These are phyloP conservation scores for Halictus rubicundus DNA, from an alignment of 1,140 invertebrate species.

Conservation along the genomic window DNA sequence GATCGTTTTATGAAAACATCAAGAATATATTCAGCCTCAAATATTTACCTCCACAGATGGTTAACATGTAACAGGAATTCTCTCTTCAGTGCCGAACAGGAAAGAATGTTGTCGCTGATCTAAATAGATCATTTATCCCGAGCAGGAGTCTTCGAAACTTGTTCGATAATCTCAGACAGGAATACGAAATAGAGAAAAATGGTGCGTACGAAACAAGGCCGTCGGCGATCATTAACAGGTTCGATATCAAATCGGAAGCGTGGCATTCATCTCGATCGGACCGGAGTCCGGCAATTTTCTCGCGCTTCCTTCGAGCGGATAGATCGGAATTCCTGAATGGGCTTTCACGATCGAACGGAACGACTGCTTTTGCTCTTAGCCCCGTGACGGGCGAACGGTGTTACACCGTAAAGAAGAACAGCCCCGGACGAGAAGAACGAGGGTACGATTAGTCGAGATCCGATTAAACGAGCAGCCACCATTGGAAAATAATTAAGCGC, in stretches of 20 bases:
- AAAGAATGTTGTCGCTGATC: too few species aligned
- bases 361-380: background rate
- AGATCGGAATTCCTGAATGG: constrained; percentile 45
- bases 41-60: too few species aligned
- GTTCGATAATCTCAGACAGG: too few species aligned
- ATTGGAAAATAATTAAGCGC: constrained; percentile 65
- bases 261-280: constrained; percentile 14
- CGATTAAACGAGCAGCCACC: constrained; percentile 60
- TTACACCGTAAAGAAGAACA: constrained; percentile 40
- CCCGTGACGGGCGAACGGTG: constrained; percentile 24
- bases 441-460: constrained; percentile 56
- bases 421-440: constrained; percentile 15
- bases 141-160: too few species aligned
- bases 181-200: too few species aligned
- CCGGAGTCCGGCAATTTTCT: constrained; percentile 19
- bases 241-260: constrained; percentile 7
- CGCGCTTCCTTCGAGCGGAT: constrained; percentile 25
- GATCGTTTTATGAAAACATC: too few species aligned
- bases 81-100: too few species aligned
- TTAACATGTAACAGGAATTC: too few species aligned
- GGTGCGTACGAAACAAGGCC: too few species aligned
- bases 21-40: too few species aligned
- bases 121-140: too few species aligned
- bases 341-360: constrained; percentile 25
- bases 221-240: background rate